phyloP scores from a whole-genome alignment of 2,888 invertebrate genomes.

The Rhagonycha lutea region DNA sequence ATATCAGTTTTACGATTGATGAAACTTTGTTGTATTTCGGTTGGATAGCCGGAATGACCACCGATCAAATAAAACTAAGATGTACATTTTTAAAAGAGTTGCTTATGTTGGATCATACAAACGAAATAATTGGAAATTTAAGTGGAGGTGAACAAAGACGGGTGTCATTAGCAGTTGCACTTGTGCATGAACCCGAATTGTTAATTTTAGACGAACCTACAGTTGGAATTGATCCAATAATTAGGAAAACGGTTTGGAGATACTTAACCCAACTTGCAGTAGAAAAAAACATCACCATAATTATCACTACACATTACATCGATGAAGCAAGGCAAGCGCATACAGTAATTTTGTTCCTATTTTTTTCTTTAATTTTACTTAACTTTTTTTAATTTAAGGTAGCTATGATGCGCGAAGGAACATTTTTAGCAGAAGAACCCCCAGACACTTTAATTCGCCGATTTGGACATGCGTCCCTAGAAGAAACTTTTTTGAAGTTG shows the following conservation, averaged over 20 bases:
- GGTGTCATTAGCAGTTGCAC: conserved; percentile 85
- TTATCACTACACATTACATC: conserved; percentile 87
- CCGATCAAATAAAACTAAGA: conserved; percentile 42
- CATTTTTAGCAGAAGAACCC: conserved; percentile 80
- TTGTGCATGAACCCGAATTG: conserved; percentile 87
- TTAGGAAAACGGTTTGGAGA: conserved; percentile 85
- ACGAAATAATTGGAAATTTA: conserved; percentile 67
- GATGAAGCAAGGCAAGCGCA: conserved; percentile 85
- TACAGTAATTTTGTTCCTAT: conserved; percentile 63
- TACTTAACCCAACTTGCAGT: conserved; percentile 79
- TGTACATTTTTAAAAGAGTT: conserved; percentile 6
- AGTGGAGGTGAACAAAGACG: conserved; percentile 91
- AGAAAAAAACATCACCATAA: conserved; percentile 76
- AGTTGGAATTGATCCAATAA: conserved; percentile 86
- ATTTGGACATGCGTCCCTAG: conserved; percentile 74
- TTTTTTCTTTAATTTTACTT: background rate
- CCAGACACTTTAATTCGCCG: conserved; percentile 72
- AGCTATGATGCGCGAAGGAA: conserved; percentile 81
- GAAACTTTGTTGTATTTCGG: conserved; percentile 53
- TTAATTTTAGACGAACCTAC: conserved; percentile 92
- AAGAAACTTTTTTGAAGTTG: conserved; percentile 81
- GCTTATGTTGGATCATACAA: conserved; percentile 46
- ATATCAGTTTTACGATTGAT: conserved; percentile 52
- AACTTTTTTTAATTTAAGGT: conserved; percentile 62
- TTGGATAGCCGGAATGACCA: conserved; percentile 50